phyloP scores from a whole-genome alignment of 2,797 vertebrate genomes.

The Triplophysa bombifrons region DNA sequence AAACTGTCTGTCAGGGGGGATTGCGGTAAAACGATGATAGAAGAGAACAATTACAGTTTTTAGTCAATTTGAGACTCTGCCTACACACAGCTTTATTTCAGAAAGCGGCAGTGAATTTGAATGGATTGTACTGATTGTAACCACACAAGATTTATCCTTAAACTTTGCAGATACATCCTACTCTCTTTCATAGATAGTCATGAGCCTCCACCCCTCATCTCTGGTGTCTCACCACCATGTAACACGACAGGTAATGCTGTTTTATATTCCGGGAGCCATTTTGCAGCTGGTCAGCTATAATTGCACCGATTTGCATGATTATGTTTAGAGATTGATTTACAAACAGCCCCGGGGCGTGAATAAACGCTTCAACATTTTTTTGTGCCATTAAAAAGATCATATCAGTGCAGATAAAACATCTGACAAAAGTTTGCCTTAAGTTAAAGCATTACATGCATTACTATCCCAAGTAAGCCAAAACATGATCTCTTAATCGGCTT shows the following conservation, averaged over 20 bases:
- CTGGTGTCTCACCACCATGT: neutral
- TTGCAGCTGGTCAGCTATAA: slow-evolving; percentile 49
- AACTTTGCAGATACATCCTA: neutral
- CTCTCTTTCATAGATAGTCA: neutral
- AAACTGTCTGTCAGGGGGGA: neutral
- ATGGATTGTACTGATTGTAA: slow-evolving; percentile 13
- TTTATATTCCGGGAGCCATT: slow-evolving; percentile 42
- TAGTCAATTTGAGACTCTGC: neutral
- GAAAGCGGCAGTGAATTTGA: neutral
- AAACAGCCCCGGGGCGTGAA: neutral
- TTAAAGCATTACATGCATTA: neutral
- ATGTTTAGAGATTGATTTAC: slow-evolving; percentile 55
- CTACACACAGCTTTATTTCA: neutral
- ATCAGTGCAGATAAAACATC: neutral
- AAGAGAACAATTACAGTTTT: neutral
- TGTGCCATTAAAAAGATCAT: neutral
- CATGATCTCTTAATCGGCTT: slow-evolving; percentile 1
- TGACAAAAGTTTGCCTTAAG: slow-evolving; percentile 16
- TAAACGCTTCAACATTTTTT: slow-evolving; percentile 8
- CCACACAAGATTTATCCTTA: neutral
- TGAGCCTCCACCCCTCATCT: neutral
- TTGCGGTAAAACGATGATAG: slow-evolving; percentile 6
- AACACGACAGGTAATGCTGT: slow-evolving; percentile 29
- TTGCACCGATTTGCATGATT: slow-evolving; percentile 60
- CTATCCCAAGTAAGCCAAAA: neutral